A percentile compares a stretch with the other conserved stretches of the same genome.
Evolutionary conservation across 2,113 vertebrate species (phyloP).

Genomic region (Proteles cristata): DNA sequence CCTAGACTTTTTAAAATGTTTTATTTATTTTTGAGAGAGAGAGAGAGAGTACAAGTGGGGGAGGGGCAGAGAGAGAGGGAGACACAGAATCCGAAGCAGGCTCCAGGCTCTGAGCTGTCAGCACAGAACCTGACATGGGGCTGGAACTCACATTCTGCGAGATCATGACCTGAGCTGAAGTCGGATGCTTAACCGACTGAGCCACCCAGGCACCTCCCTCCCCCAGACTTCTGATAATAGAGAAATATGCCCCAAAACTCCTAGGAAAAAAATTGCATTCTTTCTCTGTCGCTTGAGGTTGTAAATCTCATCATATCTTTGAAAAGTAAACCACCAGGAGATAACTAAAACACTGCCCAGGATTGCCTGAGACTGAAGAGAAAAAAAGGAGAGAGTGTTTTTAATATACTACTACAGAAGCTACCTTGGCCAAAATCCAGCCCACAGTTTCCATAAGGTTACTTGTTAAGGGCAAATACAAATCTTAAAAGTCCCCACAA

Average conservation of each 20-base stretch:
- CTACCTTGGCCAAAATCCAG: background rate
- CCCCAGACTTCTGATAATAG: background rate
- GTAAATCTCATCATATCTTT: background rate
- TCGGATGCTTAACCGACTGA: no score
- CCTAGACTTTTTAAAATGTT: no score
- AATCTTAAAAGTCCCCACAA: background rate
- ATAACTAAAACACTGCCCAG: background rate
- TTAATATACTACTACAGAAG: background rate
- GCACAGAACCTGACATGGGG: no score
- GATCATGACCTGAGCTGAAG: no score
- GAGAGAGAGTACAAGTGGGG: no score
- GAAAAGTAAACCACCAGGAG: background rate
- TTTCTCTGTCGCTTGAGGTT: background rate
- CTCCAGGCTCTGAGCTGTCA: no score
- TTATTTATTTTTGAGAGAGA: no score
- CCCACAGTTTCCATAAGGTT: background rate
- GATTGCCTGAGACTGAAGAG: background rate
- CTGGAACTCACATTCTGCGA: no score
- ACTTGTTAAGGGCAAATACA: background rate
- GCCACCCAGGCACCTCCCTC: no score
- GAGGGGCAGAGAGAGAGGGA: no score
- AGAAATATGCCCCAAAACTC: background rate
- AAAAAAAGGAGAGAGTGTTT: background rate
- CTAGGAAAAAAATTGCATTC: background rate
- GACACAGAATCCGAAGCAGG: no score